A percentile compares a stretch with the other conserved stretches of the same genome.
Evolutionary conservation across 1,140 invertebrate species (phyloP).

Genomic region (Gryllus bimaculatus): DNA sequence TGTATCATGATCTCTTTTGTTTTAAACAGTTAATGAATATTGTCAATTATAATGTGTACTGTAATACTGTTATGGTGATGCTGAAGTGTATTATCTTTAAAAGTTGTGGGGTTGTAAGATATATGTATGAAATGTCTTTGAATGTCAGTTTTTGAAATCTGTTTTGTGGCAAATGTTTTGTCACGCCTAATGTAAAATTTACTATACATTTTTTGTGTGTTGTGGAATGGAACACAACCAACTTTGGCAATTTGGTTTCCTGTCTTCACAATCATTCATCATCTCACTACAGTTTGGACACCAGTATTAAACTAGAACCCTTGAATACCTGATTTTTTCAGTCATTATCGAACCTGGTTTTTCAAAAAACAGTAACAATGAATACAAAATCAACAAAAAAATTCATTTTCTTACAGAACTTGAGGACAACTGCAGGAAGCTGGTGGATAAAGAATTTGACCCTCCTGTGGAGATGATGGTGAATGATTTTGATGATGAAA

Average conservation of each 20-base stretch:
- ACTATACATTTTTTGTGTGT: neutral
- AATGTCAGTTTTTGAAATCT: neutral
- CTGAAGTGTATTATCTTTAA: neutral
- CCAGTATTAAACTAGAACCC: neutral
- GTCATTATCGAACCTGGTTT: neutral
- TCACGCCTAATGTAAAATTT: no score
- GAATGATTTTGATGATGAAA: constrained; percentile 94
- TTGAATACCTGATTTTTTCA: neutral
- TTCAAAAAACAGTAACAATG: neutral
- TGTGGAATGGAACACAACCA: neutral
- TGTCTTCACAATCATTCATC: neutral
- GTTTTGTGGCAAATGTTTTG: neutral
- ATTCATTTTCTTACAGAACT: constrained; percentile 1
- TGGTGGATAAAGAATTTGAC: constrained; percentile 51
- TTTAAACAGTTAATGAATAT: neutral
- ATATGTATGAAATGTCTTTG: neutral
- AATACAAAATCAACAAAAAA: neutral
- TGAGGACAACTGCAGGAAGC: constrained; percentile 13
- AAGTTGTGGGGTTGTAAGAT: neutral
- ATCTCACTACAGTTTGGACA: neutral
- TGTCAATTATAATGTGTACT: neutral
- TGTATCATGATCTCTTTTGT: neutral
- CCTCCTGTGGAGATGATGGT: constrained; percentile 81
- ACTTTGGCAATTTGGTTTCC: no score
- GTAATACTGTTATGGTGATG: neutral